Evolutionary conservation across 2,888 invertebrate species (phyloP).

Genomic region (Bombylius major): DNA sequence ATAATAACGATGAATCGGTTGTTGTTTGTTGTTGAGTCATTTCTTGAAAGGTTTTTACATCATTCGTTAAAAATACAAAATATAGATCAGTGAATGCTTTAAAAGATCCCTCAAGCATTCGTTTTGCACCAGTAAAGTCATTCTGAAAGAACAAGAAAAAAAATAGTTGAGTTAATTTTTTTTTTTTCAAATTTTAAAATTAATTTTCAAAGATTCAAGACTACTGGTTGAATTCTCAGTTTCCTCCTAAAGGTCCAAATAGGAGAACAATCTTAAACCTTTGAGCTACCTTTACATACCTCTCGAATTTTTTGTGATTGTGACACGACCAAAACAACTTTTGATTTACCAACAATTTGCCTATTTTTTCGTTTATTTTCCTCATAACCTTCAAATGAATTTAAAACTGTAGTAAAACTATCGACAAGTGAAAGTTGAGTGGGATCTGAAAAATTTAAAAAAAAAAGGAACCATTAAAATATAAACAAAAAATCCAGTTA

Average conservation of each 20-base stretch:
- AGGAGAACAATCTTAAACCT: slow-evolving; percentile 30
- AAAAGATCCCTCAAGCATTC: slow-evolving; percentile 13
- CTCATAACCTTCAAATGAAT: slow-evolving; percentile 30
- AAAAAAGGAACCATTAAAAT: not conserved
- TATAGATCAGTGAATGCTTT: slow-evolving; percentile 36
- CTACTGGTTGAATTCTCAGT: too few relatives aligned
- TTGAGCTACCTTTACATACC: slow-evolving; percentile 16
- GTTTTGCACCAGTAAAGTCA: slow-evolving; percentile 16
- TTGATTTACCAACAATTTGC: slow-evolving; percentile 24
- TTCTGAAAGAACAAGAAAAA: slow-evolving; percentile 2
- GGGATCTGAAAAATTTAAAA: slow-evolving; percentile 13
- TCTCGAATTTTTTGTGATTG: slow-evolving; percentile 38
- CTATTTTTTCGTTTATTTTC: not conserved
- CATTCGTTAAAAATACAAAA: slow-evolving; percentile 41
- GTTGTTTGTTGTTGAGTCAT: slow-evolving; percentile 19
- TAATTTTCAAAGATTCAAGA: not conserved
- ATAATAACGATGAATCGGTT: too few relatives aligned
- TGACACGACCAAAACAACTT: slow-evolving; percentile 42
- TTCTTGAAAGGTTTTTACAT: slow-evolving; percentile 37
- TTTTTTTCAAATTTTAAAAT: not conserved
- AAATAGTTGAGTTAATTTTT: not conserved
- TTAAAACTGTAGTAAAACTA: slow-evolving; percentile 39
- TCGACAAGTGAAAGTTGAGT: slow-evolving; percentile 17
- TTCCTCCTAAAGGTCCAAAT: slow-evolving; percentile 16
- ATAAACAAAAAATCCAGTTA: too few relatives aligned